Conservation (phyloP, 1,140 invertebrate species). For the Aphelenchoides avenae region DNA sequence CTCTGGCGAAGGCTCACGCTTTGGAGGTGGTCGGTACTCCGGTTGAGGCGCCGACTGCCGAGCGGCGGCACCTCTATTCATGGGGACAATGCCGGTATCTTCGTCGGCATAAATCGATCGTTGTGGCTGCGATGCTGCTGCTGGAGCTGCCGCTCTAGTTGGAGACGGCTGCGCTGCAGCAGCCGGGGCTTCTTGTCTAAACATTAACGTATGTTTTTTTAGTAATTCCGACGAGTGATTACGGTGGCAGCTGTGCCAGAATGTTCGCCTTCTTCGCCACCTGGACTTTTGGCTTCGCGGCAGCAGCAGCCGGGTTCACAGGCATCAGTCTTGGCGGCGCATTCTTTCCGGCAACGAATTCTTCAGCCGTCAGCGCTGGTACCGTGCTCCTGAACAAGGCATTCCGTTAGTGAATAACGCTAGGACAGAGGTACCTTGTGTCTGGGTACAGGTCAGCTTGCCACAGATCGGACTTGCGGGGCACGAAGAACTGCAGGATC, state of each 20-base stretch:
- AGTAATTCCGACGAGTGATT: no score
- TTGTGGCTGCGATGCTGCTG: slow-evolving; percentile 18
- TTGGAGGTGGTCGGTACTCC: slow-evolving; percentile 9
- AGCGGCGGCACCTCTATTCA: slow-evolving; percentile 14
- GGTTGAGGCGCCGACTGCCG: no score
- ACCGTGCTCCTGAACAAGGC: slow-evolving; percentile 61
- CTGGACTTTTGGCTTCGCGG: slow-evolving; percentile 52
- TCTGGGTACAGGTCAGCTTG: slow-evolving; percentile 84
- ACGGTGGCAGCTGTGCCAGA: slow-evolving; percentile 48
- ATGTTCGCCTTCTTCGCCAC: slow-evolving; percentile 60
- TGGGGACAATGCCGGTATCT: slow-evolving; percentile 58
- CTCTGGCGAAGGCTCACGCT: slow-evolving; percentile 34
- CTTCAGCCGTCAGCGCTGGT: slow-evolving; percentile 78
- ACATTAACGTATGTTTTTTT: no score
- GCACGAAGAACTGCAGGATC: slow-evolving; percentile 94
- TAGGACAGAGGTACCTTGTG: no score
- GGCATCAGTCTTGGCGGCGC: slow-evolving; percentile 50
- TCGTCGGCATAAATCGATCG: slow-evolving; percentile 41
- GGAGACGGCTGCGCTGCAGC: no score
- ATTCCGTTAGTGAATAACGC: no score
- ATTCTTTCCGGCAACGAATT: slow-evolving; percentile 49
- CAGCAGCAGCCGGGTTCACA: slow-evolving; percentile 56
- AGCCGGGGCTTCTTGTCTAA: no score
- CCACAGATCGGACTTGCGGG: slow-evolving; percentile 71
- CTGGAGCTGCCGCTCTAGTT: slow-evolving; percentile 20